phyloP scores from a whole-genome alignment of 2,113 vertebrate genomes.

The Forbesichthys papilliferus region DNA sequence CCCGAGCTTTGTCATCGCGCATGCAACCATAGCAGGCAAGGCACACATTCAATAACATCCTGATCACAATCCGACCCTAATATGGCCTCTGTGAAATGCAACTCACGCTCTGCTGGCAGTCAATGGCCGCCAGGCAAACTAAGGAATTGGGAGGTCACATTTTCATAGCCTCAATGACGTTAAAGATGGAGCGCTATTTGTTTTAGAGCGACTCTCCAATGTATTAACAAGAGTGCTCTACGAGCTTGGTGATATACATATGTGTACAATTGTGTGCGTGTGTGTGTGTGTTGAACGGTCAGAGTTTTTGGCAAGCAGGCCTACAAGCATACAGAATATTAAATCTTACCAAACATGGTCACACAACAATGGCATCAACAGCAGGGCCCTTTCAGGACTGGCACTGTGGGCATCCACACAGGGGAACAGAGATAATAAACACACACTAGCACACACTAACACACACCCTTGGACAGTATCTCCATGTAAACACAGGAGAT shows the following conservation, averaged over 20 bases:
- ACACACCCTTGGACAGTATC: conserved; percentile 55
- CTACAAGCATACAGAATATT: conserved; percentile 55
- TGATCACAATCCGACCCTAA: conserved; percentile 61
- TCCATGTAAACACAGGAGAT: conserved; percentile 58
- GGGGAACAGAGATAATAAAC: conserved; percentile 64
- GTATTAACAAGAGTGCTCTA: conserved; percentile 57
- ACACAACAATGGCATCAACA: conserved; percentile 69
- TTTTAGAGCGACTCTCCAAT: conserved; percentile 62
- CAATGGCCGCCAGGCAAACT: conserved; percentile 23
- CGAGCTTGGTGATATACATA: conserved; percentile 2
- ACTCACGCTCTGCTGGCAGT: conserved; percentile 24
- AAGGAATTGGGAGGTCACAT: conserved; percentile 42
- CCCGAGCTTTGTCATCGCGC: conserved; percentile 39
- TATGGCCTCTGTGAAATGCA: conserved; percentile 53
- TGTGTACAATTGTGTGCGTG: neutral
- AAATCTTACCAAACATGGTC: conserved; percentile 71
- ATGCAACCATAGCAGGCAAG: conserved; percentile 46
- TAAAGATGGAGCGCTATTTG: conserved; percentile 64
- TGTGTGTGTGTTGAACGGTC: conserved; percentile 21
- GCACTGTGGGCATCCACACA: conserved; percentile 62
- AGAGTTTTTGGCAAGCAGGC: conserved; percentile 51
- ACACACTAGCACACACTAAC: conserved; percentile 40
- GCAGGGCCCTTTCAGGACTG: conserved; percentile 66
- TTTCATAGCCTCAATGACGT: conserved; percentile 61
- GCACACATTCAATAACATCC: conserved; percentile 61